Percentiles rank a stretch among this genome's conserved stretches.
These are phyloP conservation scores for Neosalanx taihuensis DNA, from an alignment of 2,797 vertebrate species.

Conservation along the genomic window DNA sequence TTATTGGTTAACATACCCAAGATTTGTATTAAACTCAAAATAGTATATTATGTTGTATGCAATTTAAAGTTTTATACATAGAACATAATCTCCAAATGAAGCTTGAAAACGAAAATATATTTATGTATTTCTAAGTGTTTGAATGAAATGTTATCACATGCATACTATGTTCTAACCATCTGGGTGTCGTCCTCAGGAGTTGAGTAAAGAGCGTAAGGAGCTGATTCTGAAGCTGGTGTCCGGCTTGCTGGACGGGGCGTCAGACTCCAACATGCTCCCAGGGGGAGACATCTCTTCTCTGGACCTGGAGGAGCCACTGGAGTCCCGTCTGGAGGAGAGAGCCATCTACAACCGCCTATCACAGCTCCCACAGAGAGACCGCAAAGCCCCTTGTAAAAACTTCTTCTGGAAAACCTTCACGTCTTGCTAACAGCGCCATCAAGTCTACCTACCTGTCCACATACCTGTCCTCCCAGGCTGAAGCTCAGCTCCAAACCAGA, in stretches of 20 bases:
- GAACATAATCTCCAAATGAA: too few species aligned
- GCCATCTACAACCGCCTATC: constrained; percentile 77
- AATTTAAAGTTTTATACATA: too few species aligned
- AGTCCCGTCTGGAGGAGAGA: constrained; percentile 79
- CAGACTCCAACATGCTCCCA: constrained; percentile 68
- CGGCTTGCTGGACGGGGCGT: constrained; percentile 74
- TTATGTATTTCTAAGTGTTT: too few species aligned
- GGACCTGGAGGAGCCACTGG: constrained; percentile 72
- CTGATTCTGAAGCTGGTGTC: constrained; percentile 84
- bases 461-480: neutral
- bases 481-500: neutral
- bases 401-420: constrained; percentile 98
- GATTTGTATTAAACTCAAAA: too few species aligned
- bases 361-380: constrained; percentile 80
- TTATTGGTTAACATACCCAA: too few species aligned
- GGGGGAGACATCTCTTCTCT: constrained; percentile 58
- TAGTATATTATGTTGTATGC: too few species aligned
- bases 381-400: constrained; percentile 89
- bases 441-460: neutral
- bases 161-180: neutral
- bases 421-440: constrained; percentile 76
- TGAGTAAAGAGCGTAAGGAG: constrained; percentile 78
- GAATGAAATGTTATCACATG: neutral
- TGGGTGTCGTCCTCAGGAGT: constrained; percentile 67
- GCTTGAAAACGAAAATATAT: neutral